A percentile compares a stretch with the other conserved stretches of the same genome.
These are phyloP conservation scores for Cabera pusaria DNA, from an alignment of 2,888 invertebrate species.

Conservation along the genomic window DNA sequence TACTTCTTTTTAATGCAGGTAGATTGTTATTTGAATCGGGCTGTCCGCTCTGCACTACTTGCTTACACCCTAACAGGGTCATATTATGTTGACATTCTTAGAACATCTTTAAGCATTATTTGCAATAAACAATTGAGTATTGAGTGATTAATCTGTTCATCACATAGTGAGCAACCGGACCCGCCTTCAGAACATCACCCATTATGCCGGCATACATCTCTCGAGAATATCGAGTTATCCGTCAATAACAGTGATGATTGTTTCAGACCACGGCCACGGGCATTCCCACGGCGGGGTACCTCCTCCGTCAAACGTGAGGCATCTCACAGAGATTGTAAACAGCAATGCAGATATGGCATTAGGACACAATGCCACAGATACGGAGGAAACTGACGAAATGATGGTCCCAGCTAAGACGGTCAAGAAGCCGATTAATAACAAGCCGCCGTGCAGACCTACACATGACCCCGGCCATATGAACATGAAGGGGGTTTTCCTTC, in stretches of 20 bases:
- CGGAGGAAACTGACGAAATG: constrained; percentile 76
- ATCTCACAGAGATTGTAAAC: constrained; percentile 73
- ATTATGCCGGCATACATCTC: too few relatives aligned
- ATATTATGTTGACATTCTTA: too few relatives aligned
- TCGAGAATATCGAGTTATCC: too few relatives aligned
- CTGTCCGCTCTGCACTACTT: too few relatives aligned
- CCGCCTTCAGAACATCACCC: too few relatives aligned
- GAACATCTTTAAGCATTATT: too few relatives aligned
- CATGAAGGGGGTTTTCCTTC: constrained; percentile 99
- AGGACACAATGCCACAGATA: constrained; percentile 70
- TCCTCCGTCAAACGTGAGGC: constrained; percentile 72
- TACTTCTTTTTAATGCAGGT: too few relatives aligned
- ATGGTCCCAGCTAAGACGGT: constrained; percentile 67
- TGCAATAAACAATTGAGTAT: too few relatives aligned
- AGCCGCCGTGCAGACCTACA: constrained; percentile 51
- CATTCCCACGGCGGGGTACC: constrained; percentile 85
- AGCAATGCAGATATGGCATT: constrained; percentile 77
- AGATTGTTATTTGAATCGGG: too few relatives aligned
- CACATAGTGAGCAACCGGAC: too few relatives aligned
- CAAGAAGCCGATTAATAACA: constrained; percentile 52
- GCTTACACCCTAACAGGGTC: too few relatives aligned
- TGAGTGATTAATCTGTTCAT: too few relatives aligned
- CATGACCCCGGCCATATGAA: constrained; percentile 93
- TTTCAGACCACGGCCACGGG: constrained; percentile 88
- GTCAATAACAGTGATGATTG: constrained; percentile 1